Conservation (phyloP, 23 tunicate genomes). For the Halocynthia aurantium region DNA sequence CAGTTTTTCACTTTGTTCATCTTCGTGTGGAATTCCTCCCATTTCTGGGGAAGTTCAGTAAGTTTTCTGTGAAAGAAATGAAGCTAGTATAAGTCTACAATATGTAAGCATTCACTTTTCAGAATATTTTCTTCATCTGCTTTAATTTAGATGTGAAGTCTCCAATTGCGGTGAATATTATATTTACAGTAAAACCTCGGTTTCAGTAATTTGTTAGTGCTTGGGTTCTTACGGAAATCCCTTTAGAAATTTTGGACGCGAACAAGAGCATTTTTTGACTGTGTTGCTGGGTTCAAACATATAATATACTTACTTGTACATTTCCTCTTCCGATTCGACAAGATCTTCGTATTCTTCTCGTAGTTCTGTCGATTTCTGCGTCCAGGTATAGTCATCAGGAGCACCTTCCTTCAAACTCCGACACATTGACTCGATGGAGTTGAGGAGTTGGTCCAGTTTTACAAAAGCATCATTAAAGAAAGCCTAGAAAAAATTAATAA, state of each 20-base stretch:
- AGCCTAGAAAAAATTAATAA: constrained; percentile 16
- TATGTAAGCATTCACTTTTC: too few relatives aligned
- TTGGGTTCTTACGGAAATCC: too few relatives aligned
- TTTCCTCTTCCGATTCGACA: constrained; percentile 51
- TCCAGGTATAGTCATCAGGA: constrained; percentile 16
- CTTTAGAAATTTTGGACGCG: too few relatives aligned
- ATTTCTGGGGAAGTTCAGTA: constrained; percentile 58
- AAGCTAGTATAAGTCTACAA: too few relatives aligned
- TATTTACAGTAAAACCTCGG: too few relatives aligned
- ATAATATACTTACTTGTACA: constrained; percentile 43
- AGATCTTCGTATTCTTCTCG: constrained; percentile 46
- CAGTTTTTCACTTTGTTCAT: constrained; percentile 37
- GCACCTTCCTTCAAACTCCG: constrained; percentile 4
- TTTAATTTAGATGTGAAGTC: too few relatives aligned
- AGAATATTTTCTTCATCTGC: too few relatives aligned
- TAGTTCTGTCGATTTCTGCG: constrained; percentile 10
- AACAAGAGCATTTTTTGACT: too few relatives aligned
- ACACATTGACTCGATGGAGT: constrained; percentile 42
- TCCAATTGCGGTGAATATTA: too few relatives aligned
- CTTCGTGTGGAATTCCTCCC: constrained; percentile 29
- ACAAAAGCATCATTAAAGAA: constrained; percentile 25
- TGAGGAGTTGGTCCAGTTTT: constrained; percentile 21
- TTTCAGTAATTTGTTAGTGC: too few relatives aligned
- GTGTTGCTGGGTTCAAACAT: too few relatives aligned
- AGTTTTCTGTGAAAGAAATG: constrained; percentile 45